These are phyloP conservation scores for Drosophila parvula DNA, from an alignment of 1,140 invertebrate genomes.

Conservation along the genomic window DNA sequence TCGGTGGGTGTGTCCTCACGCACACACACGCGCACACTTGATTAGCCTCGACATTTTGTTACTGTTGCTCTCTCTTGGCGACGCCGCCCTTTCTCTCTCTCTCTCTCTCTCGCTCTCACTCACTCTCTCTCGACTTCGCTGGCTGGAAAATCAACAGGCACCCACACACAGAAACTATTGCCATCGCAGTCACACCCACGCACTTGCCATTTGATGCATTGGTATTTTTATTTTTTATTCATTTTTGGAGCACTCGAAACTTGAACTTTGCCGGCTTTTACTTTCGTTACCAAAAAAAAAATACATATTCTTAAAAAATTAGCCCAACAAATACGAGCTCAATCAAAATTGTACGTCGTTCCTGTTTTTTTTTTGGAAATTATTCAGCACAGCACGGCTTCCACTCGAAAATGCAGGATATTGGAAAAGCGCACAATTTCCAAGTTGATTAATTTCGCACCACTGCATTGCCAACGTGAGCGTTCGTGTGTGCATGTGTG, in stretches of 20 bases:
- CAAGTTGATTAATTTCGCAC: constrained; percentile 66
- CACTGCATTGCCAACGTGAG: constrained; percentile 43
- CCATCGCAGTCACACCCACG: constrained; percentile 11
- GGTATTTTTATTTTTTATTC: constrained; percentile 23
- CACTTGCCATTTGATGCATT: constrained; percentile 10
- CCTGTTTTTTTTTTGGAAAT: neutral
- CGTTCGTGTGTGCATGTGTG: constrained; percentile 10
- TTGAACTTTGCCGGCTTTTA: constrained; percentile 51
- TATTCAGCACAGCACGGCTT: constrained; percentile 20
- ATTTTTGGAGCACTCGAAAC: neutral
- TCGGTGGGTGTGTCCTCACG: constrained; percentile 62
- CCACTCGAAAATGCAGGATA: constrained; percentile 55
- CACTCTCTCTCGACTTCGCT: constrained; percentile 1
- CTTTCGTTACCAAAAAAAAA: constrained; percentile 29
- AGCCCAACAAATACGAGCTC: constrained; percentile 13
- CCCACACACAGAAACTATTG: constrained; percentile 36
- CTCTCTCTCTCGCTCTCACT: constrained; percentile 11
- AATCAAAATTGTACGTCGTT: neutral
- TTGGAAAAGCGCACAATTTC: constrained; percentile 70
- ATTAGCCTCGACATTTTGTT: constrained; percentile 78
- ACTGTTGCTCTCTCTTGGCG: constrained; percentile 42
- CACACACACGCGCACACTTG: constrained; percentile 41
- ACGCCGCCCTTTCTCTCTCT: constrained; percentile 15
- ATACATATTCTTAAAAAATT: constrained; percentile 2
- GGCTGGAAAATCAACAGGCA: constrained; percentile 67